Conservation (phyloP, 1,140 invertebrate genomes). For the Conus betulinus region DNA sequence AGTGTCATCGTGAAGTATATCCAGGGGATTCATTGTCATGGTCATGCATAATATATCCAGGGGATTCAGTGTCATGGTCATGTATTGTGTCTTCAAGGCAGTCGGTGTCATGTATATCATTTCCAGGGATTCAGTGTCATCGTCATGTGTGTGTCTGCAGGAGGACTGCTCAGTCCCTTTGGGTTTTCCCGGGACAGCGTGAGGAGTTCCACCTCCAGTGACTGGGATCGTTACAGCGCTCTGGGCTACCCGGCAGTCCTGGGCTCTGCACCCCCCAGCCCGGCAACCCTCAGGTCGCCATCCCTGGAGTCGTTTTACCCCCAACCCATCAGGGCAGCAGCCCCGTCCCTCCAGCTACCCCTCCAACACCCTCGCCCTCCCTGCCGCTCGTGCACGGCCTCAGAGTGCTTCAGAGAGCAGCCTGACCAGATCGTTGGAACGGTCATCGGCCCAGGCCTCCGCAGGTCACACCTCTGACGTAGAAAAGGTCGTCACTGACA, state of each 20-base stretch:
- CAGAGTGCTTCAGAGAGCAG: background rate
- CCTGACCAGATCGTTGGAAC: no score
- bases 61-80: no score
- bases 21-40: no score
- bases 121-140: no score
- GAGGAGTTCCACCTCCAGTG: slow-evolving; percentile 44
- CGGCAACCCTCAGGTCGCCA: background rate
- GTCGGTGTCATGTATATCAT: no score
- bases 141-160: slow-evolving; percentile 1
- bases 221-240: slow-evolving; percentile 50
- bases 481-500: no score
- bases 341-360: slow-evolving; percentile 16
- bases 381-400: background rate
- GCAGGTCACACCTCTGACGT: background rate
- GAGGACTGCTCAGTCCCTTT: background rate
- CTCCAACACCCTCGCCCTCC: background rate
- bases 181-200: slow-evolving; percentile 28
- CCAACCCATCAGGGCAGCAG: background rate
- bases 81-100: no score
- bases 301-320: background rate
- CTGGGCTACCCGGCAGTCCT: slow-evolving; percentile 31
- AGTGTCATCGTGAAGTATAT: no score
- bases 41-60: no score
- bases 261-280: slow-evolving; percentile 14
- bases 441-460: background rate